Conservation (phyloP, 2,113 vertebrate genomes). For the Leuciscus idus region DNA sequence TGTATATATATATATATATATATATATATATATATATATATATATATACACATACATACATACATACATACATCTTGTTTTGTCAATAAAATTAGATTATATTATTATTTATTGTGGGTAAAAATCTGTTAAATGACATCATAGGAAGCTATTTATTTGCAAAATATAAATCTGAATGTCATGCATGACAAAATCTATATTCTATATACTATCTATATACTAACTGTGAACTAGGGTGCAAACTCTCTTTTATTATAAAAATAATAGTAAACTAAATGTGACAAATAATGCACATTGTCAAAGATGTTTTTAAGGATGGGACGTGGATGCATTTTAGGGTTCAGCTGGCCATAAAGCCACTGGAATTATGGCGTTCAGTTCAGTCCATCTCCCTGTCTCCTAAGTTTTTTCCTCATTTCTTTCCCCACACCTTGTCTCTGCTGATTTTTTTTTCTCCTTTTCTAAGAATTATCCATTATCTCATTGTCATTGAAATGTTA, state of each 20-base stretch:
- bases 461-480: constrained; percentile 6
- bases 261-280: neutral
- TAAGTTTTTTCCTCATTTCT: neutral
- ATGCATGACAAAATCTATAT: neutral
- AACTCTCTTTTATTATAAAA: neutral
- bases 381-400: neutral
- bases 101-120: neutral
- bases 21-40: too few species aligned
- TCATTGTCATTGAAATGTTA: constrained; percentile 18
- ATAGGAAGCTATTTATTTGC: neutral
- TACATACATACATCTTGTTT: neutral
- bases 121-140: neutral
- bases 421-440: neutral
- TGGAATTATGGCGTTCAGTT: neutral
- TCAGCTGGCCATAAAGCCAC: neutral
- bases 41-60: too few species aligned
- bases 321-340: neutral
- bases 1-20: too few species aligned
- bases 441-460: neutral
- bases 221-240: neutral
- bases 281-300: neutral
- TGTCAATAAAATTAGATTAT: neutral
- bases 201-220: too few species aligned
- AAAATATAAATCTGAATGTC: neutral
- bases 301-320: neutral